These are phyloP conservation scores for Camponotus pennsylvanicus DNA, from an alignment of 1,140 invertebrate genomes.

Conservation along the genomic window DNA sequence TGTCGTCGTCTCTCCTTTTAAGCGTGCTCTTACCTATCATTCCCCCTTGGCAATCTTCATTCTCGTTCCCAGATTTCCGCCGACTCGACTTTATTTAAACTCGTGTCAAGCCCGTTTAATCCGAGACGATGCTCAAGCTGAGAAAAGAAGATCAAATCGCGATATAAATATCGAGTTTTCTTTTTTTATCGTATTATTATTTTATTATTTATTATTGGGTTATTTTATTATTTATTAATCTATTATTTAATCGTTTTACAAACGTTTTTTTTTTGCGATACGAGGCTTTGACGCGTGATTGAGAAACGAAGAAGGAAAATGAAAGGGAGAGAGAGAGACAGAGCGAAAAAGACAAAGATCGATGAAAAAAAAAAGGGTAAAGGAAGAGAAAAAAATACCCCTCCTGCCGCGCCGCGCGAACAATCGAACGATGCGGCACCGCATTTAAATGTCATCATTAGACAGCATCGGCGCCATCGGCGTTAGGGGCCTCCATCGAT, in stretches of 20 bases:
- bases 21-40: slow-evolving; percentile 74
- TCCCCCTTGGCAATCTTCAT: slow-evolving; percentile 83
- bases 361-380: slow-evolving; percentile 11
- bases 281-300: no score
- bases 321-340: background rate
- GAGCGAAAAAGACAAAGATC: slow-evolving; percentile 4
- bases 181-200: no score
- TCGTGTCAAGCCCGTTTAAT: slow-evolving; percentile 12
- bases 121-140: background rate
- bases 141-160: background rate
- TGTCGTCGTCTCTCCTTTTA: background rate
- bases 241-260: no score
- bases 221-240: no score
- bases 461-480: slow-evolving; percentile 80
- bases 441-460: slow-evolving; percentile 87
- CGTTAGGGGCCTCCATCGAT: slow-evolving; percentile 74
- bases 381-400: slow-evolving; percentile 40
- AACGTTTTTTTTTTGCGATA: background rate
- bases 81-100: slow-evolving; percentile 26
- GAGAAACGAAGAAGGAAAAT: background rate
- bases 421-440: slow-evolving; percentile 85
- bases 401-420: slow-evolving; percentile 70
- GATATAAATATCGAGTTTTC: background rate
- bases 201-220: no score
- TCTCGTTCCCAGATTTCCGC: slow-evolving; percentile 61